Percentiles rank a stretch among this genome's conserved stretches.
These are phyloP conservation scores for Gymnobelideus leadbeateri DNA, from an alignment of 2,113 vertebrate genomes.

Conservation along the genomic window DNA sequence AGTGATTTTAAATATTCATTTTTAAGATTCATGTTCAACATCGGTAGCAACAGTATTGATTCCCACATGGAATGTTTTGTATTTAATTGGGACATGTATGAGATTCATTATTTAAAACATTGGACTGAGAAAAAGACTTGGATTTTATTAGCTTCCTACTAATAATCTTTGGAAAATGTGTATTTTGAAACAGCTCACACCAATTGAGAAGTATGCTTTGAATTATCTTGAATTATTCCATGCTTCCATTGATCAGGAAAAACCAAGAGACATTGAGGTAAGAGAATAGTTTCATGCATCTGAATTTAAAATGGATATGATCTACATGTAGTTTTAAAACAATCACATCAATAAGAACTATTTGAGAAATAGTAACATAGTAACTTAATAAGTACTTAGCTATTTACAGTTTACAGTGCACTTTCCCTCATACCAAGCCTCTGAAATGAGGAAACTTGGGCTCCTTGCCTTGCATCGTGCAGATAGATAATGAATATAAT, in stretches of 20 bases:
- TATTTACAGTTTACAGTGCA: neutral
- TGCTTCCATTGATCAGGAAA: slow-evolving; percentile 69
- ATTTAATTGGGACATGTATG: slow-evolving; percentile 3
- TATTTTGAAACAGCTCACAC: slow-evolving; percentile 88
- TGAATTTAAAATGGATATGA: neutral
- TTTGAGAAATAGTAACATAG: neutral
- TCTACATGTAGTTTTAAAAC: neutral
- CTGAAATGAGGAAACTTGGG: neutral
- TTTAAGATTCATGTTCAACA: neutral
- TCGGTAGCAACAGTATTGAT: neutral
- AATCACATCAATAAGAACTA: neutral
- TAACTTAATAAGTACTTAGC: neutral
- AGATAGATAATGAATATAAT: neutral
- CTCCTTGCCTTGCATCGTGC: neutral
- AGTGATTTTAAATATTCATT: neutral
- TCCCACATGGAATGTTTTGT: neutral
- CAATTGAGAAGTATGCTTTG: slow-evolving; percentile 92
- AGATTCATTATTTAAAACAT: neutral
- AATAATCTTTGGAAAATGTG: slow-evolving; percentile 40
- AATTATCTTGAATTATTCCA: slow-evolving; percentile 92
- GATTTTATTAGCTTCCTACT: neutral
- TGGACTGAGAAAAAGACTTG: neutral
- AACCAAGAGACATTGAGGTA: slow-evolving; percentile 75
- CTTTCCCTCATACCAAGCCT: neutral
- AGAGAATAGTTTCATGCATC: slow-evolving; percentile 5